Evolutionary conservation across 1,140 invertebrate species (phyloP).

Genomic region (Antheraea mylitta): DNA sequence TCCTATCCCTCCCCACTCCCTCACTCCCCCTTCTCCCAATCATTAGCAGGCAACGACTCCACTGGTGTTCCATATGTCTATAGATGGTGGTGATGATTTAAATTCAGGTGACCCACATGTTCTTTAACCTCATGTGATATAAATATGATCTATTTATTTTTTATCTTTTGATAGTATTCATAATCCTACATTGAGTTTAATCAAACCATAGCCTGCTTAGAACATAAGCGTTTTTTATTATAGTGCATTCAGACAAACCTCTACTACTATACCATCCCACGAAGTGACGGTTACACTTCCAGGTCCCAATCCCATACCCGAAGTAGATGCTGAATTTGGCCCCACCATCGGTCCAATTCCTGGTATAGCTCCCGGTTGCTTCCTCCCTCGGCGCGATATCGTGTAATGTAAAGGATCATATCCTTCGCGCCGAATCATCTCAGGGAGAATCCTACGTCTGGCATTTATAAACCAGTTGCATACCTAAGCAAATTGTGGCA

Average conservation of each 20-base stretch:
- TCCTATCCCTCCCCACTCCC: too few species aligned
- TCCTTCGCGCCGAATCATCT: conserved; percentile 95
- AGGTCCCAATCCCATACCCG: conserved; percentile 33
- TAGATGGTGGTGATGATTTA: too few species aligned
- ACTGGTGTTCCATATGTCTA: too few species aligned
- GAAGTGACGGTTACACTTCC: conserved; percentile 46
- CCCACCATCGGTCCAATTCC: conserved; percentile 46
- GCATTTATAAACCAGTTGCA: conserved; percentile 99
- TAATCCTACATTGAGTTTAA: too few species aligned
- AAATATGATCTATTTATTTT: too few species aligned
- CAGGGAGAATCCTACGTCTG: conserved; percentile 92
- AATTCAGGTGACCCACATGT: too few species aligned
- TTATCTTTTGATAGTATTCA: too few species aligned
- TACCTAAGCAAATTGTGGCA: conserved; percentile 80
- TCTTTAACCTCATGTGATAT: too few species aligned
- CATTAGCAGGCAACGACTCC: too few species aligned
- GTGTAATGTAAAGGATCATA: conserved; percentile 95
- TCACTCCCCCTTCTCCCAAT: too few species aligned
- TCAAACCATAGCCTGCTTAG: too few species aligned
- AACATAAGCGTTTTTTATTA: too few species aligned
- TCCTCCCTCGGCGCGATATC: conserved; percentile 92
- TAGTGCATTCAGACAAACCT: conserved; percentile 33
- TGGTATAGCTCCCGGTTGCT: conserved; percentile 70
- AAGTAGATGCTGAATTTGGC: conserved; percentile 37
- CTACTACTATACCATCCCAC: conserved; percentile 61